phyloP scores from a whole-genome alignment of 2,797 vertebrate genomes.

The Lacerta bilineata region DNA sequence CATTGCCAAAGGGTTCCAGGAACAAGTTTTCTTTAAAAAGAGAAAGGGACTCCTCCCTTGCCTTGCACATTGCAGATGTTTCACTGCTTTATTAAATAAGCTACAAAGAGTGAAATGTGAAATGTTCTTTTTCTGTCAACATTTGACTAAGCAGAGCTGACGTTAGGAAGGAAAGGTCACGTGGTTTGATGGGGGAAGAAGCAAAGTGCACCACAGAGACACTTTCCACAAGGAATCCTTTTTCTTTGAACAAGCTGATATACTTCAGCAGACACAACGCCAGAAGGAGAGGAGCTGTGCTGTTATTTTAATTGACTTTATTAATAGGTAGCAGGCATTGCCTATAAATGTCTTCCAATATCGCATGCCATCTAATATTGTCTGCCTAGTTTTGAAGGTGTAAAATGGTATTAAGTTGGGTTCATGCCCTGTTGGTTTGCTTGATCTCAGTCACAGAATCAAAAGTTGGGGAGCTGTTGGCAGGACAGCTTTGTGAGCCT shows the following conservation, averaged over 20 bases:
- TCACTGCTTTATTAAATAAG: neutral
- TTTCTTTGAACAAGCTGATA: neutral
- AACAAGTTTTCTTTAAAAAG: neutral
- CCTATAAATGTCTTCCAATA: conserved; percentile 61
- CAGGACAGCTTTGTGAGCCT: neutral
- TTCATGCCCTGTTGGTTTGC: conserved; percentile 67
- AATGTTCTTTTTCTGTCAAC: neutral
- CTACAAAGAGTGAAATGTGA: neutral
- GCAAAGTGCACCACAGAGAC: too few species aligned
- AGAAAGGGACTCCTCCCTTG: neutral
- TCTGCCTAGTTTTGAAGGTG: conserved; percentile 38
- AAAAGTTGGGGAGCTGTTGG: conserved; percentile 13
- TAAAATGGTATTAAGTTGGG: conserved; percentile 31
- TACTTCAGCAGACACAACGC: neutral
- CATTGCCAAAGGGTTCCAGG: neutral
- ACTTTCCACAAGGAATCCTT: neutral
- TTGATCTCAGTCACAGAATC: conserved; percentile 19
- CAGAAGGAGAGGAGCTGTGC: neutral
- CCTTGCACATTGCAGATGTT: neutral
- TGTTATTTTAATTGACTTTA: neutral
- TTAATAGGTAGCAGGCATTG: conserved; percentile 25
- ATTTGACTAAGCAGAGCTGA: neutral
- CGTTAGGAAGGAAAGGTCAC: neutral
- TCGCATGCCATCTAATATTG: conserved; percentile 44
- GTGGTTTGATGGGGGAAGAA: neutral